phyloP scores from a whole-genome alignment of 2,888 invertebrate genomes.

The Polymixis flavicincta region DNA sequence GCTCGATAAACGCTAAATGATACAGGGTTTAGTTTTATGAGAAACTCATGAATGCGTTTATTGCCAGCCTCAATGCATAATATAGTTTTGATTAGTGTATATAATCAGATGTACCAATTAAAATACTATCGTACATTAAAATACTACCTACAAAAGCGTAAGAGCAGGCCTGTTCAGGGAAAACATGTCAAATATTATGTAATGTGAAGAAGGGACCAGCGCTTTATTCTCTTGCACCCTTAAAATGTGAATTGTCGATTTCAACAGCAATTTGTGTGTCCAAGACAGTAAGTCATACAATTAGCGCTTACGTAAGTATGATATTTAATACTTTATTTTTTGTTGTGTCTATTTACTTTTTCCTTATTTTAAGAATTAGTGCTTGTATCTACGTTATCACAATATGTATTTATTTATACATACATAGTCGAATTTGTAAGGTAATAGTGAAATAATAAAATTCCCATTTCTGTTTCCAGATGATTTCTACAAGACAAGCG shows the following conservation, averaged over 20 bases:
- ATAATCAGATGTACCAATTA: background rate
- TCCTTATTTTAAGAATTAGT: background rate
- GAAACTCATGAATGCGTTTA: background rate
- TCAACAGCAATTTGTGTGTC: conserved; percentile 18
- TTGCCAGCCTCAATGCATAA: background rate
- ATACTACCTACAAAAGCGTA: background rate
- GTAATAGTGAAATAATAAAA: conserved; percentile 5
- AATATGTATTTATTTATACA: conserved; percentile 16
- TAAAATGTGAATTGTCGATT: conserved; percentile 12
- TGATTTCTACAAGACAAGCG: background rate
- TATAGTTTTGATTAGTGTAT: background rate
- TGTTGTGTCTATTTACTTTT: background rate
- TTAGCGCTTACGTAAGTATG: conserved; percentile 42
- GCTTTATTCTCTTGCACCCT: conserved; percentile 17
- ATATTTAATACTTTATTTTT: conserved; percentile 33
- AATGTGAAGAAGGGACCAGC: background rate
- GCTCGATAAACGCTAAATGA: background rate
- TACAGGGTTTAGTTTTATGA: background rate
- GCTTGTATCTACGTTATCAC: background rate
- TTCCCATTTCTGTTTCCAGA: conserved; percentile 31
- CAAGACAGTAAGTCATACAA: conserved; percentile 4
- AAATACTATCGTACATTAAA: background rate
- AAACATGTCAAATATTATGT: conserved; percentile 19
- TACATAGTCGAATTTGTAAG: background rate
- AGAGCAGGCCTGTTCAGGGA: too few species aligned